Evolutionary conservation across 2,113 vertebrate species (phyloP).

Genomic region (Thermophis baileyi): DNA sequence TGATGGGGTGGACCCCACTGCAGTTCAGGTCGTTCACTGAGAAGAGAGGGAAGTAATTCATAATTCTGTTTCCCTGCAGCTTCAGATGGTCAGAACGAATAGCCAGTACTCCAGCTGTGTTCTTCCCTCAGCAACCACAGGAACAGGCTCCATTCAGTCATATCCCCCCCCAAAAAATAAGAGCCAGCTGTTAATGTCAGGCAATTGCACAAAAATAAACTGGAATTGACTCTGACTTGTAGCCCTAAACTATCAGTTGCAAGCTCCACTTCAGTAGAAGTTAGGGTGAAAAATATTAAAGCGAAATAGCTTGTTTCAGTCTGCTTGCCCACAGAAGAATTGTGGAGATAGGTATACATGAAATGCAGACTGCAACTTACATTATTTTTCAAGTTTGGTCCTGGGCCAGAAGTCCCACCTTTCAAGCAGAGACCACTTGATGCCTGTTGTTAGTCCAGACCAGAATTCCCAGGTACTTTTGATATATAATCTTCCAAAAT

Average conservation of each 20-base stretch:
- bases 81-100: conserved; percentile 20
- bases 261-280: not conserved
- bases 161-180: not conserved
- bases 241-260: not conserved
- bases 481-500: not conserved
- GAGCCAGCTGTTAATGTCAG: conserved; percentile 6
- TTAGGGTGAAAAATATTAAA: not conserved
- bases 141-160: conserved; percentile 6
- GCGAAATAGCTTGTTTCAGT: not conserved
- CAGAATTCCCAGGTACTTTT: not conserved
- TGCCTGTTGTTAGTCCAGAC: not conserved
- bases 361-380: not conserved
- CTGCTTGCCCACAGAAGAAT: not conserved
- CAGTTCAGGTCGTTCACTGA: not conserved
- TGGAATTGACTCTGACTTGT: not conserved
- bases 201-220: not conserved
- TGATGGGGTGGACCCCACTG: not conserved
- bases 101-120: not conserved
- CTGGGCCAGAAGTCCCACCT: not conserved
- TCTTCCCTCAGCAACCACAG: not conserved
- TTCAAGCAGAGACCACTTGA: not conserved
- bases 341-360: not conserved
- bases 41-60: not conserved
- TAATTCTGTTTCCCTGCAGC: not conserved
- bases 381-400: not conserved